Base-by-base conservation (phyloP, 23 tunicate genomes). In the Phallusia fumigata region DNA sequence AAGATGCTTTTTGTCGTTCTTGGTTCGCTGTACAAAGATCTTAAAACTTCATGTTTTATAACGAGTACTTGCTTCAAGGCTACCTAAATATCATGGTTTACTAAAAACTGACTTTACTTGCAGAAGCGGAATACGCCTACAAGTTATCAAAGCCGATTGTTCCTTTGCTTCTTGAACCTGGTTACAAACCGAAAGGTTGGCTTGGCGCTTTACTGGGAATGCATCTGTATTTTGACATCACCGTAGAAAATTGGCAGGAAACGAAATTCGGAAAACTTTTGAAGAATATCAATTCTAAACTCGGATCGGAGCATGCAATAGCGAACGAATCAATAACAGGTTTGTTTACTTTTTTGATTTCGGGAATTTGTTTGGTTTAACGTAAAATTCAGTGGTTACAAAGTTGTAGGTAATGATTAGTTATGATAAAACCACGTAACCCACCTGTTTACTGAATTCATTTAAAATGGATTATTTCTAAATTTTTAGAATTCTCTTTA, bases 61-160 rank as follows among this genome's bases (percentile, higher is more conserved):
- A 13, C 58, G 18, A 51, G n/a, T n/a, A n/a, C n/a, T n/a, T n/a
- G n/a, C n/a, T n/a, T n/a, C n/a, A n/a, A n/a, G n/a, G n/a, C n/a
- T n/a, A n/a, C n/a, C n/a, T n/a, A n/a, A n/a, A n/a, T n/a, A n/a
- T n/a, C n/a, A n/a, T n/a, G n/a, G n/a, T n/a, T n/a, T n/a, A n/a
- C n/a, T n/a, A n/a, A n/a, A n/a, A n/a, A n/a, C n/a, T n/a, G n/a
- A n/a, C n/a, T n/a, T 40, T 31, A 18, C 16, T 79, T 47, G 40
- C 82, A 76, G 95, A 90, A 81, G 86, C 95, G 33, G 95, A 90
- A 76, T 90, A 90, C 65, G 95, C 95, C 12, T 90, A 85, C 86
- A 85, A 85, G 35, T 53, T 90, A 16, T 31, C 49, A 30, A 90
- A 90, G 47, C 82, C 95, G 11, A 77, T 90, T 31, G 73, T 90